Evolutionary conservation across 2,888 invertebrate species (phyloP).

Genomic region (Trisateles emortualis): DNA sequence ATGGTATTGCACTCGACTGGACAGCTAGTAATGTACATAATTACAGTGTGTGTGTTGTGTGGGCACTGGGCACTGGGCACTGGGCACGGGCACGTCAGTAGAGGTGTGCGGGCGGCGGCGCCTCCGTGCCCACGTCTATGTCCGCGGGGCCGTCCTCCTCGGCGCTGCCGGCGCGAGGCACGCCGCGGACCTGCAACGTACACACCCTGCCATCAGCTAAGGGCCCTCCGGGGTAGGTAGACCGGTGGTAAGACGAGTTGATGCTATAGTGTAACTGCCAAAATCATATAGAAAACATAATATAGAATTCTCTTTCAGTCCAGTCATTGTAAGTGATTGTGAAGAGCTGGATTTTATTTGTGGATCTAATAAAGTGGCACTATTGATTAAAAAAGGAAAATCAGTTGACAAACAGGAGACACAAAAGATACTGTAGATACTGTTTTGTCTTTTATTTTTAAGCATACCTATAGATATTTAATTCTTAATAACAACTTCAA

Average conservation of each 20-base stretch:
- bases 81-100: constrained; percentile 24
- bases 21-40: constrained; percentile 80
- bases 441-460: too few species aligned
- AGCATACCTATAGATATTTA: too few species aligned
- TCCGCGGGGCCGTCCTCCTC: constrained; percentile 79
- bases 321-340: too few species aligned
- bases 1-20: constrained; percentile 83
- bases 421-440: too few species aligned
- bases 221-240: too few species aligned
- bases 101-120: constrained; percentile 63
- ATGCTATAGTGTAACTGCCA: neutral
- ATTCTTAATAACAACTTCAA: too few species aligned
- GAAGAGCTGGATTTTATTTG: too few species aligned
- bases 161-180: constrained; percentile 54
- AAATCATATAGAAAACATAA: neutral
- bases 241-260: too few species aligned
- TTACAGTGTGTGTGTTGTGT: constrained; percentile 61
- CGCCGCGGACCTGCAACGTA: constrained; percentile 71
- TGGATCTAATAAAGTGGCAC: too few species aligned
- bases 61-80: constrained; percentile 2
- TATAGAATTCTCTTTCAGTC: too few species aligned
- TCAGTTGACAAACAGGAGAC: too few species aligned
- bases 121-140: constrained; percentile 84
- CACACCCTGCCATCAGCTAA: neutral
- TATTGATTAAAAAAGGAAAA: too few species aligned